phyloP scores from a whole-genome alignment of 37 sponge, comb jelly and placozoan genomes.

The Diacarnus erythraeanus region DNA sequence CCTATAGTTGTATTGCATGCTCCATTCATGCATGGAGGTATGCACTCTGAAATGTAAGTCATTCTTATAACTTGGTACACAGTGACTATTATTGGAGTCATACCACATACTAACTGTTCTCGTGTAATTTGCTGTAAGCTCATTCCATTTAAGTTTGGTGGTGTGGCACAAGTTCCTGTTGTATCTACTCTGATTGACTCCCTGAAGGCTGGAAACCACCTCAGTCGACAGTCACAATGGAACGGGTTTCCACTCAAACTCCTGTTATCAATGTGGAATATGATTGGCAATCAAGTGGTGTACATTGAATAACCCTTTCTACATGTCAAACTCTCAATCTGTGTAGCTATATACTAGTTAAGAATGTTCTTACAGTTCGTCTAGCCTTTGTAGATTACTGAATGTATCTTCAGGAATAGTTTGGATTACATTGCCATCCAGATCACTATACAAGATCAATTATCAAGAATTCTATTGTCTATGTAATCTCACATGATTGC shows the following conservation, averaged over 20 bases:
- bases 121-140: neutral
- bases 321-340: no score
- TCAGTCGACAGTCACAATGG: slow-evolving; percentile 43
- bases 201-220: slow-evolving; percentile 40
- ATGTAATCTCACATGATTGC: neutral
- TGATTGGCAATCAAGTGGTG: no score
- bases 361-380: slow-evolving; percentile 19
- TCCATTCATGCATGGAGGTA: slow-evolving; percentile 27
- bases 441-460: slow-evolving; percentile 1
- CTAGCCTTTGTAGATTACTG: neutral
- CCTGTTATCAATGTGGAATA: no score
- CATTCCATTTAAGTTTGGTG: neutral
- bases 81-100: neutral
- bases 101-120: slow-evolving; percentile 15
- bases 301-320: no score
- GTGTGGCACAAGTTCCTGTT: slow-evolving; percentile 14
- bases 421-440: slow-evolving; percentile 8
- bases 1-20: no score
- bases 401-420: slow-evolving; percentile 14
- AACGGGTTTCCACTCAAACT: slow-evolving; percentile 27
- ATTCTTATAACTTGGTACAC: no score
- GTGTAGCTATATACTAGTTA: neutral
- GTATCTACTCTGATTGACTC: neutral
- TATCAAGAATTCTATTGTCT: neutral
- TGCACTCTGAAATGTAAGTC: slow-evolving; percentile 10